Percentiles rank a stretch among this genome's conserved stretches.
phyloP scores from a whole-genome alignment of 92 coral and sea anemone genomes.

The Zoanthus sociatus region DNA sequence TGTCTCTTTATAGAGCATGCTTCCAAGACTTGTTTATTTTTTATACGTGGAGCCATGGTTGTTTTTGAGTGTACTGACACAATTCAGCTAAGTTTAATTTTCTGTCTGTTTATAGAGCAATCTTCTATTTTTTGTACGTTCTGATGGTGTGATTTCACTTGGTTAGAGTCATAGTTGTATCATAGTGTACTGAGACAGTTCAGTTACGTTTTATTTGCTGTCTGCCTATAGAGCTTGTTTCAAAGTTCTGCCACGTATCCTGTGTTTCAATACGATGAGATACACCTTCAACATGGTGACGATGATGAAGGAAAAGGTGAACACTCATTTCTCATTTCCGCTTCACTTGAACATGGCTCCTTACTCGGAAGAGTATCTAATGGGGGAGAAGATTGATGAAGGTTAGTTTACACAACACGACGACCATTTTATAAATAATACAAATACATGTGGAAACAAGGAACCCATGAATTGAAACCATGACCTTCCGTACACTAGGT shows the following conservation, averaged over 20 bases:
- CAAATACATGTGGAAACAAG: not conserved
- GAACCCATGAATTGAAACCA: not conserved
- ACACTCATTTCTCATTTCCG: conserved; percentile 99
- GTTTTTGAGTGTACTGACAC: too few species aligned
- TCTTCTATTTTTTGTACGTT: too few species aligned
- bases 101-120: too few species aligned
- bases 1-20: not conserved
- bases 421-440: too few species aligned
- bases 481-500: too few species aligned
- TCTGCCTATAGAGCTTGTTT: conserved; percentile 85
- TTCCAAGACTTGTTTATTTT: too few species aligned
- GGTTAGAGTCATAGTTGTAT: too few species aligned
- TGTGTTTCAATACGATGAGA: conserved; percentile 99
- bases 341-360: conserved; percentile 99
- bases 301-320: conserved; percentile 99
- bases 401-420: conserved; percentile 51
- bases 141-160: too few species aligned
- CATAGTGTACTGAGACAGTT: not conserved
- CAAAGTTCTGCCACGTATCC: conserved; percentile 94
- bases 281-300: conserved; percentile 99
- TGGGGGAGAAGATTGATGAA: conserved; percentile 97
- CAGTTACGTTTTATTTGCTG: not conserved
- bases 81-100: too few species aligned
- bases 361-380: conserved; percentile 94
- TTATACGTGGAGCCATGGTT: too few species aligned